A percentile compares a stretch with the other conserved stretches of the same genome.
Evolutionary conservation across 2,888 invertebrate genomes (phyloP).

Genomic region (Pristionchus mayeri): DNA sequence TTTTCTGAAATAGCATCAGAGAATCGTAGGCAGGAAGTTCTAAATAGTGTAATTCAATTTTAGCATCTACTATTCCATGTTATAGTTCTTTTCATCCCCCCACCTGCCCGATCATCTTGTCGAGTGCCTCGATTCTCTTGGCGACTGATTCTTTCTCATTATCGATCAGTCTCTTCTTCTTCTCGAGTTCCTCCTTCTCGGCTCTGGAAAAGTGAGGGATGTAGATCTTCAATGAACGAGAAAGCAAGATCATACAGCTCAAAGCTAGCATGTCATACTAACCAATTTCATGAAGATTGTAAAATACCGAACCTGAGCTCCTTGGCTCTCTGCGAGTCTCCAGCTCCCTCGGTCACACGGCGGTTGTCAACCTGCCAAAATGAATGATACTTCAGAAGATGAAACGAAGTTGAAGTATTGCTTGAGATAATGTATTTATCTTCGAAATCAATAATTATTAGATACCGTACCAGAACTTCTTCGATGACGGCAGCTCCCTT

Average conservation of each 20-base stretch:
- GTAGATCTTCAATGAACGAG: no score
- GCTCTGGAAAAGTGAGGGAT: no score
- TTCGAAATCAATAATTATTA: background rate
- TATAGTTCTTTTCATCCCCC: background rate
- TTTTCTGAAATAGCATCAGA: no score
- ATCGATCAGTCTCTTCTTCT: conserved; percentile 52
- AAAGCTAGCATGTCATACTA: no score
- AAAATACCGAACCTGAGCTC: background rate
- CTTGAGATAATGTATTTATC: no score
- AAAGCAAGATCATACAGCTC: no score
- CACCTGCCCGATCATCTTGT: conserved; percentile 48
- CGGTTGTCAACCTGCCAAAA: background rate
- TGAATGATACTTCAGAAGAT: background rate
- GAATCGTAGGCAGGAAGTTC: no score
- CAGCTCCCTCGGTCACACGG: background rate
- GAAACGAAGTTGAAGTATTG: no score
- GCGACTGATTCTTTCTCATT: conserved; percentile 51
- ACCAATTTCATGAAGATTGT: no score
- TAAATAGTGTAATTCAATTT: no score
- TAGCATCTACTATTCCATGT: no score
- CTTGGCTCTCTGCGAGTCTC: conserved; percentile 40
- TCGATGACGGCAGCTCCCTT: conserved; percentile 64
- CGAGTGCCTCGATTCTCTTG: conserved; percentile 49
- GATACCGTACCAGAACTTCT: conserved; percentile 59
- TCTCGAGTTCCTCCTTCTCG: conserved; percentile 15